Evolutionary conservation across 2,797 vertebrate genomes (phyloP).

Genomic region (Antrozous pallidus): DNA sequence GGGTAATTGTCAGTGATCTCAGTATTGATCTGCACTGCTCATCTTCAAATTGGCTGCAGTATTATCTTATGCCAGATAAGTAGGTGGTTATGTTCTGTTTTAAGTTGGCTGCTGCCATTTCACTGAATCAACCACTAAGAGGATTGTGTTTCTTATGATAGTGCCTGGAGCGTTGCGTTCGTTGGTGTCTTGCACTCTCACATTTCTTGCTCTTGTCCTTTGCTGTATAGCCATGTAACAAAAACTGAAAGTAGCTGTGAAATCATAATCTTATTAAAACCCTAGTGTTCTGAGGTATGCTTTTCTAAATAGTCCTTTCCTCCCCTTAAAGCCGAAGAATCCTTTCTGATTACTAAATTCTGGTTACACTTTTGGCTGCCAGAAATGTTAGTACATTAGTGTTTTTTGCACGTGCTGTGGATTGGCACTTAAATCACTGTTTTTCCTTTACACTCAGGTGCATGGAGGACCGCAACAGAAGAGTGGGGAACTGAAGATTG

Average conservation of each 20-base stretch:
- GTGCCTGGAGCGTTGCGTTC: background rate
- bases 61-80: background rate
- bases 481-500: constrained; percentile 99
- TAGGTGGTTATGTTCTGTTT: constrained; percentile 10
- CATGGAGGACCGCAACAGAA: constrained; percentile 94
- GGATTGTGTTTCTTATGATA: background rate
- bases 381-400: constrained; percentile 36
- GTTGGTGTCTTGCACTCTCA: background rate
- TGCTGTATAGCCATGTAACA: background rate
- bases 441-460: constrained; percentile 84
- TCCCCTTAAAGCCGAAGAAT: constrained; percentile 20
- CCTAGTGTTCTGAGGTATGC: background rate
- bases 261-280: constrained; percentile 52
- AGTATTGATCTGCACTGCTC: background rate
- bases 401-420: constrained; percentile 17
- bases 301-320: constrained; percentile 16
- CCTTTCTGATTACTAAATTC: constrained; percentile 55
- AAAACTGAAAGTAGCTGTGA: constrained; percentile 15
- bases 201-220: background rate
- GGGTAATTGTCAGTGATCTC: background rate
- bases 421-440: background rate
- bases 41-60: background rate
- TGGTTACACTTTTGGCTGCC: constrained; percentile 46
- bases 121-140: background rate
- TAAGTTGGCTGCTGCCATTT: constrained; percentile 41